Conservation (phyloP, 2,888 invertebrate species). For the Sinohyriopsis cumingii region DNA sequence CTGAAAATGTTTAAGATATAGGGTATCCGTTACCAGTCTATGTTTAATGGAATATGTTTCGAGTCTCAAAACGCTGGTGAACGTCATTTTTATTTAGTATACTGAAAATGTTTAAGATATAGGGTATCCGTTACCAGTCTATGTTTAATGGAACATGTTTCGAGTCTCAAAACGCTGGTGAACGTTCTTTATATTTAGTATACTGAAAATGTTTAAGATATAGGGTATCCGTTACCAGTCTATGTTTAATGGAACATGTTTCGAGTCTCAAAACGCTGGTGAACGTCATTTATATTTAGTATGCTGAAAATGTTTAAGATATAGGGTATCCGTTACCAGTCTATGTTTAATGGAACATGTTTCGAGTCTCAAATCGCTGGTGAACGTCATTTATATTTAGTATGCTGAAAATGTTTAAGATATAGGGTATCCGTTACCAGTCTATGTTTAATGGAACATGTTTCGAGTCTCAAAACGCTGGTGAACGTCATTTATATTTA, state of each 20-base stretch:
- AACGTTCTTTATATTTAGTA: too few relatives aligned
- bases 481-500: too few relatives aligned
- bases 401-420: not conserved
- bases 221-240: conserved; percentile 26
- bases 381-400: too few relatives aligned
- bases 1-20: not conserved
- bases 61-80: too few relatives aligned
- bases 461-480: too few relatives aligned
- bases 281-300: too few relatives aligned
- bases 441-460: conserved; percentile 37
- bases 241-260: conserved; percentile 32
- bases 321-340: conserved; percentile 27
- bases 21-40: conserved; percentile 29
- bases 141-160: conserved; percentile 29
- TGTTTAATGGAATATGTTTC: conserved; percentile 27
- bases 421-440: conserved; percentile 23
- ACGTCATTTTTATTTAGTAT: too few relatives aligned
- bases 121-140: conserved; percentile 28
- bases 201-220: not conserved
- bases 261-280: too few relatives aligned
- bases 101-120: not conserved
- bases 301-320: not conserved
- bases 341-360: conserved; percentile 33
- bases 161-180: too few relatives aligned
- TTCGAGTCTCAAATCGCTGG: too few relatives aligned